Base-by-base conservation (phyloP, 2,888 invertebrate species). In the Melipona bicolor region DNA sequence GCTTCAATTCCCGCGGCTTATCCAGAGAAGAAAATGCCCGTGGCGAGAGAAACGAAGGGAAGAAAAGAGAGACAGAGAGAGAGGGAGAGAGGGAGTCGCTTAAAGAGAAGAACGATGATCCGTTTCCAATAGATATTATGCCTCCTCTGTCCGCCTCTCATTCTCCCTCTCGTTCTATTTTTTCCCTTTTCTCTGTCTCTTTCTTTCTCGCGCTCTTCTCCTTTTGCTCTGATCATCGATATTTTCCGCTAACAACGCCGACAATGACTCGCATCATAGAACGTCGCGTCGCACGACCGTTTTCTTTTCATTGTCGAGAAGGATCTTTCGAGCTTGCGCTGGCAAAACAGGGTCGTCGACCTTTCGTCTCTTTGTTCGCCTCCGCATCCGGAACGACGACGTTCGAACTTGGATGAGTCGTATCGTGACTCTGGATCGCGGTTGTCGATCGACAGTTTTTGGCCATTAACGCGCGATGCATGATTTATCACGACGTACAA, bases 91-190 rank as follows among this genome's bases (percentile, higher is more conserved):
- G 71, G 50, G 54, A 68, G 19, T 68, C n/a, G 24, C 65, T 54
- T 36, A 73, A 74, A 78, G 72, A 50, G 70, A 59, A 54, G 74
- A 77, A 79, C 68, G 71, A 75, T 77, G 71, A 89, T 84, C 79
- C 74, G 54, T 80, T 86, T 84, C 77, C 83, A 69, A 86, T 83
- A 79, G 77, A 50, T 83, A 87, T 86, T 87, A 83, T 79, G 77
- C 75, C 68, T 59, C 71, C 76, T 52, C 36, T 24, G 15, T 56
- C n/a, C 43, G 56, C 24, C 50, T n/a, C 24, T 50, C 21, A 11
- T 50, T 27, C 6, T 62, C 24, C 27, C 32, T 11, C 27, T 62
- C 62, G 9, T 62, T 27, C 11, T 61, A 17, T 61, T 32, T 62
- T 62, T 27, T 9, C 1, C n/a, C 21, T 17, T 36, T 15, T 13